phyloP scores from a whole-genome alignment of 1,140 invertebrate genomes.

The Zaprionus kolodkinae region DNA sequence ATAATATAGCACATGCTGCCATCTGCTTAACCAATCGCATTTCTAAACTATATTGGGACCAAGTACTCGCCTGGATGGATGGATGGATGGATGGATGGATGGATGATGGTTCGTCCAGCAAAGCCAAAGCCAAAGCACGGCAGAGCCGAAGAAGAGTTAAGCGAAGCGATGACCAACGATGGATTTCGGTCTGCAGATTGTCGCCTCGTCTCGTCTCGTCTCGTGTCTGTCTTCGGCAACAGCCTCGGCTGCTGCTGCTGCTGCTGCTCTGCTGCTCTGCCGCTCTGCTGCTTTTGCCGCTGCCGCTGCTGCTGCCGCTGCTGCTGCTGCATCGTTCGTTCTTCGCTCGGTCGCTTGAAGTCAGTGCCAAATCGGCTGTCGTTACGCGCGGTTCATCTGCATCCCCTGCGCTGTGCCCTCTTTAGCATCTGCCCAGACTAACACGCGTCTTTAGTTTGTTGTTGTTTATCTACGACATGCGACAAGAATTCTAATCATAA shows the following conservation, averaged over 20 bases:
- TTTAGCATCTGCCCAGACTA: background rate
- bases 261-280: background rate
- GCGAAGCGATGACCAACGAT: slow-evolving; percentile 25
- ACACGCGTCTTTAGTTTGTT: slow-evolving; percentile 38
- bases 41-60: slow-evolving; percentile 44
- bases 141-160: slow-evolving; percentile 1
- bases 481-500: slow-evolving; percentile 40
- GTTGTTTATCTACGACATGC: slow-evolving; percentile 32
- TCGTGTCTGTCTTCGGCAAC: slow-evolving; percentile 8
- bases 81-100: slow-evolving; percentile 2
- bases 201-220: slow-evolving; percentile 13
- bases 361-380: slow-evolving; percentile 60
- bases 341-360: slow-evolving; percentile 26
- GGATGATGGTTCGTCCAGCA: slow-evolving; percentile 11
- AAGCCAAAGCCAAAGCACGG: slow-evolving; percentile 36
- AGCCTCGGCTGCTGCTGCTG: slow-evolving; percentile 5
- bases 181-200: slow-evolving; percentile 38
- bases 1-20: slow-evolving; percentile 46
- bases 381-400: slow-evolving; percentile 41
- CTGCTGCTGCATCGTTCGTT: slow-evolving; percentile 10
- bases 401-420: background rate
- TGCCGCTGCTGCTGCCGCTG: background rate
- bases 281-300: background rate
- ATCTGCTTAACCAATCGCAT: slow-evolving; percentile 47
- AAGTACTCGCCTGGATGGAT: slow-evolving; percentile 18